Conservation (phyloP, 2,888 invertebrate genomes). For the Gasteruption jaculator region DNA sequence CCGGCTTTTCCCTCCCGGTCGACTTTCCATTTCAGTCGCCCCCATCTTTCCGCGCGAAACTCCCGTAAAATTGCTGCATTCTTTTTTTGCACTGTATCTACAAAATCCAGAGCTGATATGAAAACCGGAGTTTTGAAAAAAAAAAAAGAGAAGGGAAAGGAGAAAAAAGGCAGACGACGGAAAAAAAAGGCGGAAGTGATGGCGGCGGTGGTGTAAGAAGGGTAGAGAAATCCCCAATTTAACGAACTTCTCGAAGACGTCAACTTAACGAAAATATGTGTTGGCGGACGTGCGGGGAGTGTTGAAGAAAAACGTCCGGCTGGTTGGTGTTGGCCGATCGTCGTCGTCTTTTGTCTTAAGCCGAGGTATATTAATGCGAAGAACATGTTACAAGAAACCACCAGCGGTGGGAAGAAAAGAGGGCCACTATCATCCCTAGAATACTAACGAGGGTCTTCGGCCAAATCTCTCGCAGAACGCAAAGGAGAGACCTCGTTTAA, state of each 20-base stretch:
- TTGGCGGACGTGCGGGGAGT: conserved; percentile 28
- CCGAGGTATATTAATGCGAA: conserved; percentile 50
- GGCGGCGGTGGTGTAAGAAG: conserved; percentile 9
- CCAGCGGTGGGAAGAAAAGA: conserved; percentile 29
- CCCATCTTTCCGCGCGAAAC: no score
- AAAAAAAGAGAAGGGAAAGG: background rate
- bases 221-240: conserved; percentile 45
- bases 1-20: no score
- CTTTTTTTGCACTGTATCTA: no score
- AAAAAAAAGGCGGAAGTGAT: background rate
- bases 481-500: conserved; percentile 36
- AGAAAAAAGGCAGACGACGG: background rate
- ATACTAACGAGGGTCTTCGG: conserved; percentile 45
- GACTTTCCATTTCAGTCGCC: no score
- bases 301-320: conserved; percentile 9
- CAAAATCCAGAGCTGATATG: no score
- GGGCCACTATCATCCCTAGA: conserved; percentile 36
- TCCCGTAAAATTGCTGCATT: no score
- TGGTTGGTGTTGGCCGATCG: conserved; percentile 34
- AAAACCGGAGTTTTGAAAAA: no score
- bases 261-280: conserved; percentile 50
- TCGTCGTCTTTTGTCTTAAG: conserved; percentile 50
- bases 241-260: conserved; percentile 42
- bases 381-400: conserved; percentile 44
- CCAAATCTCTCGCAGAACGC: conserved; percentile 40